phyloP scores from a whole-genome alignment of 1,140 invertebrate genomes.

The Papilio glaucus region DNA sequence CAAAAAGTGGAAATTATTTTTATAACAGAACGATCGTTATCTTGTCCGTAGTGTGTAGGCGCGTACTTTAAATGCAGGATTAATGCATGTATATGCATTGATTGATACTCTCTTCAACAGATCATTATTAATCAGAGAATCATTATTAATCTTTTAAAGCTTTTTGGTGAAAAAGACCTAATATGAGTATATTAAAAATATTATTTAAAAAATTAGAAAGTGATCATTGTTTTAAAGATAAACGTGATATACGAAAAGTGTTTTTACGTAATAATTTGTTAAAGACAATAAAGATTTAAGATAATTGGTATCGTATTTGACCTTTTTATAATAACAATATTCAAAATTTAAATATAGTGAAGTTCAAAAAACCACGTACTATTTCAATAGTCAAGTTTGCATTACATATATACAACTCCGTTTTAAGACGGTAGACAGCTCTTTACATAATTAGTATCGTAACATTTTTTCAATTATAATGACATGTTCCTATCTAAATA shows the following conservation, averaged over 20 bases:
- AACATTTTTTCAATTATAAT: not conserved
- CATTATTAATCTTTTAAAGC: too few species aligned
- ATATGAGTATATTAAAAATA: too few species aligned
- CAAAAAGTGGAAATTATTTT: too few species aligned
- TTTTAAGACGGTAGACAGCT: not conserved
- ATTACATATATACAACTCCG: not conserved
- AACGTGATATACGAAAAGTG: not conserved
- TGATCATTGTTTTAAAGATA: not conserved
- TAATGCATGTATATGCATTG: not conserved
- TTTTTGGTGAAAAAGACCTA: too few species aligned
- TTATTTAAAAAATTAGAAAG: not conserved
- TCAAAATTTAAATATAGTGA: not conserved
- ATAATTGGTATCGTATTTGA: not conserved
- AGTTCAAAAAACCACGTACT: not conserved
- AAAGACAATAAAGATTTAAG: not conserved
- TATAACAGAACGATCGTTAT: too few species aligned
- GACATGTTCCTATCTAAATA: slow-evolving; percentile 11
- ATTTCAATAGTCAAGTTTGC: too few species aligned
- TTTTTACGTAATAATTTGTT: not conserved
- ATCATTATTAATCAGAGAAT: not conserved
- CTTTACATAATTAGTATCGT: not conserved
- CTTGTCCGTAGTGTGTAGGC: too few species aligned
- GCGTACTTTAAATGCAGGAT: not conserved
- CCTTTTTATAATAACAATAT: slow-evolving; percentile 2
- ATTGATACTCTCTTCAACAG: too few species aligned